phyloP scores from a whole-genome alignment of 2,797 vertebrate genomes.

The Pseudocheirus occidentalis region DNA sequence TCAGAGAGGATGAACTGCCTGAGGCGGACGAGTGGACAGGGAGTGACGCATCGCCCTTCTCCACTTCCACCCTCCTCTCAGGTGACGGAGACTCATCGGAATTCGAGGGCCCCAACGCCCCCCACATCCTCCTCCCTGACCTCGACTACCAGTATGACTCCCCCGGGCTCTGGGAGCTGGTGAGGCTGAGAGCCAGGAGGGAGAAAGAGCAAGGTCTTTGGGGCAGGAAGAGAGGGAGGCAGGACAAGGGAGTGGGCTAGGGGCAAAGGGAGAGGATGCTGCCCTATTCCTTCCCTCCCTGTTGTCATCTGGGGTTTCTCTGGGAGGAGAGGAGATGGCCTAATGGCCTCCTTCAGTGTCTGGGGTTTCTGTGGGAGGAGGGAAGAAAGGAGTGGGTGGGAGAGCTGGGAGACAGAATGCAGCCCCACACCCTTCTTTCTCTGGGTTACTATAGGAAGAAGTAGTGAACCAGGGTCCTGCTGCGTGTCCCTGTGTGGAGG shows the following conservation, averaged over 20 bases:
- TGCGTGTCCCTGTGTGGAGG: conserved; percentile 94
- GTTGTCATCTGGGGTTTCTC: not conserved
- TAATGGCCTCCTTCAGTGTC: not conserved
- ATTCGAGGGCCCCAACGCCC: conserved; percentile 87
- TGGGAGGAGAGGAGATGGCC: not conserved
- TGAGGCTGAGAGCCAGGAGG: conserved; percentile 79
- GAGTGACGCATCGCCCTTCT: conserved; percentile 91
- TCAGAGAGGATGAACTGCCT: conserved; percentile 78
- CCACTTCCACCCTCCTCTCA: conserved; percentile 92
- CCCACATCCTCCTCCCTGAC: conserved; percentile 89
- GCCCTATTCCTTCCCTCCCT: not conserved
- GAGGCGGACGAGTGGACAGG: conserved; percentile 87
- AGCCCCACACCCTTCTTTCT: not conserved
- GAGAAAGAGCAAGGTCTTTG: conserved; percentile 19
- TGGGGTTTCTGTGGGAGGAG: not conserved
- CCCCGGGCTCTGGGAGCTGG: conserved; percentile 91
- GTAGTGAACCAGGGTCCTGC: conserved; percentile 87
- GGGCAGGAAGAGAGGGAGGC: not conserved
- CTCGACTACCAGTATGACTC: conserved; percentile 94
- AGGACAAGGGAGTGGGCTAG: not conserved
- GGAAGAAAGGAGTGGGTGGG: conserved; percentile 6
- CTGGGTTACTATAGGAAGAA: conserved; percentile 86
- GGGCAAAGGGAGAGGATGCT: not conserved
- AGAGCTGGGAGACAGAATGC: not conserved
- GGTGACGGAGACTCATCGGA: conserved; percentile 94